Percentiles rank a stretch among this genome's conserved stretches.
Evolutionary conservation across 2,888 invertebrate genomes (phyloP).

Genomic region (Camponotus fellah): DNA sequence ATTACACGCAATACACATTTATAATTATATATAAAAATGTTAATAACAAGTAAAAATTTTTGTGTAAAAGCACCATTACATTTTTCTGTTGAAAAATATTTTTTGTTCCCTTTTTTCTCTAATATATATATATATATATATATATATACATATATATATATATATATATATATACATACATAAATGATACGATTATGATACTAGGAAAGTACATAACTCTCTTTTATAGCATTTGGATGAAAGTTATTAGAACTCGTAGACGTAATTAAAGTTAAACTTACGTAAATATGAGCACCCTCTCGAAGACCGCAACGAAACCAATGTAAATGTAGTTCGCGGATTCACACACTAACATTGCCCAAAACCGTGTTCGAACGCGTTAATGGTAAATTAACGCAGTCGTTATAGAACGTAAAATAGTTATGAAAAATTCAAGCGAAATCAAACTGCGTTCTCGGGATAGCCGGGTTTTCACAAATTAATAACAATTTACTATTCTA

Average conservation of each 20-base stretch:
- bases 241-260: constrained; percentile 55
- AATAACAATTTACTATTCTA: constrained; percentile 44
- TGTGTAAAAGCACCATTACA: neutral
- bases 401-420: constrained; percentile 55
- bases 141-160: no score
- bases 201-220: constrained; percentile 18
- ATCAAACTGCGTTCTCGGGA: constrained; percentile 44
- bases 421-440: constrained; percentile 48
- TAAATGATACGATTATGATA: constrained; percentile 23
- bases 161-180: no score
- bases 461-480: constrained; percentile 33
- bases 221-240: constrained; percentile 47
- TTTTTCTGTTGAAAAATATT: neutral
- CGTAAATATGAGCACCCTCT: constrained; percentile 59
- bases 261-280: constrained; percentile 58
- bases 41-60: constrained; percentile 17
- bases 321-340: constrained; percentile 56
- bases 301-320: constrained; percentile 45
- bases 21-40: constrained; percentile 3
- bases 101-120: neutral
- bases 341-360: constrained; percentile 55
- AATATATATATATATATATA: neutral
- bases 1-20: neutral
- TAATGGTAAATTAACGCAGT: constrained; percentile 64
- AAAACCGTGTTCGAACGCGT: constrained; percentile 56